Percentiles rank a stretch among this genome's conserved stretches.
Evolutionary conservation across 37 sponge, comb jelly and placozoan genomes (phyloP).

Genomic region (Bolinopsis microptera): DNA sequence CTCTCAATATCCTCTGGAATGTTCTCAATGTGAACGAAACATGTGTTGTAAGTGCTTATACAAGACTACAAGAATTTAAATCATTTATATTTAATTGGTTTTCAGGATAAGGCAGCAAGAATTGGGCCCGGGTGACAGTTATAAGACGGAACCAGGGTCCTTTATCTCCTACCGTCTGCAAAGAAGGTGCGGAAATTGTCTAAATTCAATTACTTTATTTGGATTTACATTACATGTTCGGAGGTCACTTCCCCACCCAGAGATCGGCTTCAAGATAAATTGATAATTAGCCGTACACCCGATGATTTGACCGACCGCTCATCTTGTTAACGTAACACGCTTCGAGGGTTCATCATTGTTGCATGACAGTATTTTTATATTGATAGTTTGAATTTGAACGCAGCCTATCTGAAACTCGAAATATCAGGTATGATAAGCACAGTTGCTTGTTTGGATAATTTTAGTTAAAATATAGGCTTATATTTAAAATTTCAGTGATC

Average conservation of each 20-base stretch:
- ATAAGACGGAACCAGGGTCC: neutral
- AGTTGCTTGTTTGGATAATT: too few relatives aligned
- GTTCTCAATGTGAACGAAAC: too few relatives aligned
- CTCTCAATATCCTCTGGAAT: too few relatives aligned
- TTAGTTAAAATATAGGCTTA: too few relatives aligned
- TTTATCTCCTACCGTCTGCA: neutral
- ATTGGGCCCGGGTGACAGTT: neutral
- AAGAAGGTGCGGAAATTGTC: neutral
- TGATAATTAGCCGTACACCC: neutral
- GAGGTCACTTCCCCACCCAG: neutral
- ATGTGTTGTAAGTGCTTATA: too few relatives aligned
- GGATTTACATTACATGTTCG: neutral
- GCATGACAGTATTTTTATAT: too few relatives aligned
- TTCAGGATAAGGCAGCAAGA: neutral
- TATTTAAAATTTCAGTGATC: too few relatives aligned
- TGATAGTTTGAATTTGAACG: too few relatives aligned
- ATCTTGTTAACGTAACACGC: neutral
- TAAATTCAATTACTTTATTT: neutral
- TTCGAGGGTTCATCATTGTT: neutral
- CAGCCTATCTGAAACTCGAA: too few relatives aligned
- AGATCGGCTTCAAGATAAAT: neutral
- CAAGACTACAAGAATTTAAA: too few relatives aligned
- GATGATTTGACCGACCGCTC: neutral
- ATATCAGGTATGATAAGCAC: too few relatives aligned
- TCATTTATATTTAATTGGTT: neutral